Conservation (phyloP, 2,113 vertebrate genomes). For the Gasterosteus nipponicus region DNA sequence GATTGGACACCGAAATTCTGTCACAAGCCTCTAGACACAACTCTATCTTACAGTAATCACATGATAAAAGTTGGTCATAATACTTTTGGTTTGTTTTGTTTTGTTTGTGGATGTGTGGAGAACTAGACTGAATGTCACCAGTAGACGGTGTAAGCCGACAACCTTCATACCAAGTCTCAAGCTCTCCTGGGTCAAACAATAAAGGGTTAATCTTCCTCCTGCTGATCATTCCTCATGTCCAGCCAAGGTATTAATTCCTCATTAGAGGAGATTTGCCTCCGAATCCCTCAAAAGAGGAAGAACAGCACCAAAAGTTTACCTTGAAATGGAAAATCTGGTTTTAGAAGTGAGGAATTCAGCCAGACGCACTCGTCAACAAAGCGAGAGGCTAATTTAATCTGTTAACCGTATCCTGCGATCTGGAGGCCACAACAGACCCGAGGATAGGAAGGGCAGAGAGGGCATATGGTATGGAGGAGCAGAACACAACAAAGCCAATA, state of each 20-base stretch:
- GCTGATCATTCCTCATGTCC: slow-evolving; percentile 73
- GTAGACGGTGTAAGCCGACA: slow-evolving; percentile 3
- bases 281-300: slow-evolving; percentile 71
- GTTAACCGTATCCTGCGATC: neutral
- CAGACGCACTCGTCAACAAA: slow-evolving; percentile 4
- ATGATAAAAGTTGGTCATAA: too few species aligned
- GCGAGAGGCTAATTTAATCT: slow-evolving; percentile 13
- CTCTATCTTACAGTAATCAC: neutral
- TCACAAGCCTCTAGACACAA: too few species aligned
- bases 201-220: slow-evolving; percentile 58
- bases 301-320: slow-evolving; percentile 11
- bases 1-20: neutral
- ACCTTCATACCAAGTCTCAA: neutral
- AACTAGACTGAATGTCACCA: neutral
- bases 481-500: slow-evolving; percentile 66
- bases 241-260: slow-evolving; percentile 77
- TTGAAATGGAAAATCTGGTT: neutral
- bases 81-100: neutral
- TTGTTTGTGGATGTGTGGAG: neutral
- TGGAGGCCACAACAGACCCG: neutral
- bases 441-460: slow-evolving; percentile 14
- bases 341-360: slow-evolving; percentile 12
- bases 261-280: slow-evolving; percentile 80
- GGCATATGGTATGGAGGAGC: slow-evolving; percentile 49
- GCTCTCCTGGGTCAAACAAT: slow-evolving; percentile 12